phyloP scores from a whole-genome alignment of 1,140 invertebrate species.

The Gyrodactylus salaris region DNA sequence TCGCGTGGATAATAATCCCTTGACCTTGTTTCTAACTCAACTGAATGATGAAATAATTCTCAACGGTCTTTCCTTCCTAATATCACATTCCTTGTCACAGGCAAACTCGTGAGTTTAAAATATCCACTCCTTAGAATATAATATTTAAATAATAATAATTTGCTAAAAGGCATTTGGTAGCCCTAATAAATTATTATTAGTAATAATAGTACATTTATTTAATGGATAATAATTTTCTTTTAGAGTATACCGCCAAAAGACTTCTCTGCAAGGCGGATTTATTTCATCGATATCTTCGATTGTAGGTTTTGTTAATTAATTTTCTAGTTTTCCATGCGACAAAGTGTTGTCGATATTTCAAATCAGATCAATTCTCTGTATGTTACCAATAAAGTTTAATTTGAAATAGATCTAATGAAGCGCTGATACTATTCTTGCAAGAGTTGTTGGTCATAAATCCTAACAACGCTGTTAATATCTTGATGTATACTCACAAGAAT shows the following conservation, averaged over 20 bases:
- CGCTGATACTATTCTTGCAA: background rate
- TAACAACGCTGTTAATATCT: background rate
- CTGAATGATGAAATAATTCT: background rate
- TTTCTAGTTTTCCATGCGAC: background rate
- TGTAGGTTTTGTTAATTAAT: background rate
- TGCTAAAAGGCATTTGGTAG: no score
- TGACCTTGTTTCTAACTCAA: background rate
- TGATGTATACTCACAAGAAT: background rate
- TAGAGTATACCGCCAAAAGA: background rate
- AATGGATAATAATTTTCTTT: no score
- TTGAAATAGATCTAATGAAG: background rate
- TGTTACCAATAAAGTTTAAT: background rate
- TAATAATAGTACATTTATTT: no score
- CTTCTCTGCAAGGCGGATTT: background rate
- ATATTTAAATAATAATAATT: no score
- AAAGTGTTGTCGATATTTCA: background rate
- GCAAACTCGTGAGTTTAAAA: background rate
- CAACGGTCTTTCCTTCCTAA: background rate
- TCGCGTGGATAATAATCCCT: background rate
- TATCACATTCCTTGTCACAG: background rate
- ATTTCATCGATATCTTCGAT: background rate
- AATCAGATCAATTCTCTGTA: background rate
- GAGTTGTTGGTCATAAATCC: background rate
- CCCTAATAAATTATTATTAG: no score
- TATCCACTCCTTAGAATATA: no score